Base-by-base conservation (phyloP, 2,113 vertebrate species). In the Dissostichus mawsoni region DNA sequence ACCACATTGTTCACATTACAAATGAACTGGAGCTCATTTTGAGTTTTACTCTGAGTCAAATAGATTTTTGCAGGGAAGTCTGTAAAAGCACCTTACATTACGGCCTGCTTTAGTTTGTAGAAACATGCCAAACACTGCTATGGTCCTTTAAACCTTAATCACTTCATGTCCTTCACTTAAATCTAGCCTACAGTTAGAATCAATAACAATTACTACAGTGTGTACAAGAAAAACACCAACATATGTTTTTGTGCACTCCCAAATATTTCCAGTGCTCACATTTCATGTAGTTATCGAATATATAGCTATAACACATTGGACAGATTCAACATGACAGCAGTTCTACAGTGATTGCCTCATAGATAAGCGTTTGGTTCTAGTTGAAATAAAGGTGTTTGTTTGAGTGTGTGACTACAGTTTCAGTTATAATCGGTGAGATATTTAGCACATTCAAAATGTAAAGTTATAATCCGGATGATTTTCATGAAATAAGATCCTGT, bases 391-490 rank as follows among this genome's bases (percentile, higher is more conserved):
- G 36, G 48, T 41, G 36, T 8, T 41, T 41, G 36, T 41, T 29
- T 29, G 29, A 29, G 36, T 41, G 8, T 41, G 36, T 41, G 36
- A 41, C 36, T 20, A 70, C 61, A 52, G 50, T 59, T 63, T 47
- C 58, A 78, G 25, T 81, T 58, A 41, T 14, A 20, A 52, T 13
- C 13, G 14, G 56, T 69, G 52, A 75, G 14, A 76, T 52, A 74
- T 73, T 68, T 9, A 68, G 17, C 29, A 70, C 53, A 63, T 63
- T 76, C 56, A 58, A 25, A 17, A 68, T 53, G 55, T 59, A 45
- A 70, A 53, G 76, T 75, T 76, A 48, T 66, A 80, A 80, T 80
- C 73, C 69, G 51, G 47, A 29, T 48, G 29, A 59, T 68, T 36
- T 51, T 20, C 45, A 55, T 13, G 8, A 20, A 20, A 69, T 47